Conservation (phyloP, 1,140 invertebrate genomes). For the Thrips palmi region DNA sequence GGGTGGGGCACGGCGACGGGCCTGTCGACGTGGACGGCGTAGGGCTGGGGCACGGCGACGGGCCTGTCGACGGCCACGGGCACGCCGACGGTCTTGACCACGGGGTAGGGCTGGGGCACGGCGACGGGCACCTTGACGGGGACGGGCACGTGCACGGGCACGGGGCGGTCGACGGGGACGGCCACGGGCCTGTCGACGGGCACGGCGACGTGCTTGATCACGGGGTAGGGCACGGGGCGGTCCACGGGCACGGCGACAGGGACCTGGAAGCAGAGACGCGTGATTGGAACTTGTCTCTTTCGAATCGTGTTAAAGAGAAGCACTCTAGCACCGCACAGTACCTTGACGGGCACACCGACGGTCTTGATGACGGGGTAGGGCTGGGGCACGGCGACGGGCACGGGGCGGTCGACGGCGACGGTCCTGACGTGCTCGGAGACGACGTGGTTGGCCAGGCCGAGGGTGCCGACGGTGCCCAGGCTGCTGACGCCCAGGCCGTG, state of each 20-base stretch:
- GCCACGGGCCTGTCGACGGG: slow-evolving; percentile 1
- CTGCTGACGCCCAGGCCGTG: too few relatives aligned
- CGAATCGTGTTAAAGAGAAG: too few relatives aligned
- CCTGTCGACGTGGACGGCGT: neutral
- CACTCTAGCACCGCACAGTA: too few relatives aligned
- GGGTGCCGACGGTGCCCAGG: too few relatives aligned
- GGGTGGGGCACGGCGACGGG: slow-evolving; percentile 18
- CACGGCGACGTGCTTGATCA: slow-evolving; percentile 14
- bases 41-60: slow-evolving; percentile 14
- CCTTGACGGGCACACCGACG: too few relatives aligned
- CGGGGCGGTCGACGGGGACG: slow-evolving; percentile 14
- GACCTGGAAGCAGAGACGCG: too few relatives aligned
- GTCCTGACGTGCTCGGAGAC: slow-evolving; percentile 4
- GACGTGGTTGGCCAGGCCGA: slow-evolving; percentile 14
- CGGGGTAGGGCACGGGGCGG: slow-evolving; percentile 3
- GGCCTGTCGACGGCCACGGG: slow-evolving; percentile 20
- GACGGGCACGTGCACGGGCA: slow-evolving; percentile 4
- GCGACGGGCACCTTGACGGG: slow-evolving; percentile 38
- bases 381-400: slow-evolving; percentile 36
- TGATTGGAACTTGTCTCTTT: too few relatives aligned
- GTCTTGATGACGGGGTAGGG: slow-evolving; percentile 38
- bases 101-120: slow-evolving; percentile 35
- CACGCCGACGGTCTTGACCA: slow-evolving; percentile 36
- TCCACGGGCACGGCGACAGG: slow-evolving; percentile 32
- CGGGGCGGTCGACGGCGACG: slow-evolving; percentile 27